phyloP scores from a whole-genome alignment of 1,140 invertebrate species.

The Caerostris extrusa region DNA sequence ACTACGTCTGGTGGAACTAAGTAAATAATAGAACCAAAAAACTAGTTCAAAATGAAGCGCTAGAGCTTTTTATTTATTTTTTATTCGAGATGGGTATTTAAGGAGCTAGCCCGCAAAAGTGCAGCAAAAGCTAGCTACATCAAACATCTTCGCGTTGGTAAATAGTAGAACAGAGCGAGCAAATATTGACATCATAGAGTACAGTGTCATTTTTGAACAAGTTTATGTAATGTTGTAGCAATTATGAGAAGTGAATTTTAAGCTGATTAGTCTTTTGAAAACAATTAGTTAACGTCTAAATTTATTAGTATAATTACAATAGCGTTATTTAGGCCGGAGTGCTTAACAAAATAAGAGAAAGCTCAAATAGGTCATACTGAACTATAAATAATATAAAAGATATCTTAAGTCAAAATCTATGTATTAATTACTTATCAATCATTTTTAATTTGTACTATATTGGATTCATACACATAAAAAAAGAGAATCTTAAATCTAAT shows the following conservation, averaged over 20 bases:
- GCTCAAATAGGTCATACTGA: no score
- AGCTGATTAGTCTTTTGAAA: neutral
- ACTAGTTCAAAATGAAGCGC: constrained; percentile 15
- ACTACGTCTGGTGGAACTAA: constrained; percentile 54
- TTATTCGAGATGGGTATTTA: constrained; percentile 8
- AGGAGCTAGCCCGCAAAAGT: neutral
- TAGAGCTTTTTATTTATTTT: no score
- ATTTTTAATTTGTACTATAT: no score
- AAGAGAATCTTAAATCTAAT: no score
- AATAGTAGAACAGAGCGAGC: neutral
- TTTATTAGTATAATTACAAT: no score
- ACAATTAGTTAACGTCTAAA: neutral
- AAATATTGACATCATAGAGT: neutral
- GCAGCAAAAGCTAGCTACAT: neutral
- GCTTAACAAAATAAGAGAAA: no score
- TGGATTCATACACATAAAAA: no score
- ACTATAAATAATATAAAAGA: no score
- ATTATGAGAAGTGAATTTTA: neutral
- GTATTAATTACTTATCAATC: no score
- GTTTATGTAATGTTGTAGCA: neutral
- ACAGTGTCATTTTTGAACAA: neutral
- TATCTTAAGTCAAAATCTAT: no score
- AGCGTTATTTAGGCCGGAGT: no score
- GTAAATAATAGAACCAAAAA: constrained; percentile 34
- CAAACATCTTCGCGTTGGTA: neutral